Evolutionary conservation across 2,797 vertebrate species (phyloP).

Genomic region (Discoglossus pictus): DNA sequence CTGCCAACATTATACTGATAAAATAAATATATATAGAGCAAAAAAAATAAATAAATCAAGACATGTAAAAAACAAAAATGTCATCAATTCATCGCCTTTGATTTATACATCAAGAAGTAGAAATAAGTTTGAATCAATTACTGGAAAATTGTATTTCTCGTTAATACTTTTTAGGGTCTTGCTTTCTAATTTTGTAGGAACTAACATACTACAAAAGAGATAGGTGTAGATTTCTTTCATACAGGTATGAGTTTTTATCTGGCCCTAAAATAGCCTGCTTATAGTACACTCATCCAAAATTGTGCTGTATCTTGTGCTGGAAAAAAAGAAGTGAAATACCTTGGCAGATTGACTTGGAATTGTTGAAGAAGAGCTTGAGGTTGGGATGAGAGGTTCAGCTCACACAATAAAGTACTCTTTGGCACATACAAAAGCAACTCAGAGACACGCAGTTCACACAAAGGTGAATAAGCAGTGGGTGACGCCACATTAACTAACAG

Average conservation of each 20-base stretch:
- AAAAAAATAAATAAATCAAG: too few species aligned
- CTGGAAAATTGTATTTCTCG: too few species aligned
- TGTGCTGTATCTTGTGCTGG: constrained; percentile 30
- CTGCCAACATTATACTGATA: too few species aligned
- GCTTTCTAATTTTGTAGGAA: too few species aligned
- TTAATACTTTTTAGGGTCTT: too few species aligned
- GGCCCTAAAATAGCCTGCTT: constrained; percentile 7
- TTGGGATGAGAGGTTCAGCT: constrained; percentile 20
- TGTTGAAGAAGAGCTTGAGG: constrained; percentile 16
- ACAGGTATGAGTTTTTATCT: constrained; percentile 10
- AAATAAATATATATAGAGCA: too few species aligned
- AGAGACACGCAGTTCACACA: constrained; percentile 35
- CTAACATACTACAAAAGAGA: too few species aligned
- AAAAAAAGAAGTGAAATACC: constrained; percentile 33
- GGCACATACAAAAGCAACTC: constrained; percentile 7
- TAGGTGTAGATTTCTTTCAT: not conserved
- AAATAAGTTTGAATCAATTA: too few species aligned
- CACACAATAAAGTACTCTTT: constrained; percentile 34
- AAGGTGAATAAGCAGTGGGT: constrained; percentile 31
- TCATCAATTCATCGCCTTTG: too few species aligned
- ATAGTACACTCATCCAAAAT: constrained; percentile 1
- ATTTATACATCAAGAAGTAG: too few species aligned
- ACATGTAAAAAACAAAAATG: too few species aligned
- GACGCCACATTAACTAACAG: constrained; percentile 1
- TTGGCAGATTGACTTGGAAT: constrained; percentile 38